Conservation (phyloP, 2,888 invertebrate genomes). For the Bombylius major region DNA sequence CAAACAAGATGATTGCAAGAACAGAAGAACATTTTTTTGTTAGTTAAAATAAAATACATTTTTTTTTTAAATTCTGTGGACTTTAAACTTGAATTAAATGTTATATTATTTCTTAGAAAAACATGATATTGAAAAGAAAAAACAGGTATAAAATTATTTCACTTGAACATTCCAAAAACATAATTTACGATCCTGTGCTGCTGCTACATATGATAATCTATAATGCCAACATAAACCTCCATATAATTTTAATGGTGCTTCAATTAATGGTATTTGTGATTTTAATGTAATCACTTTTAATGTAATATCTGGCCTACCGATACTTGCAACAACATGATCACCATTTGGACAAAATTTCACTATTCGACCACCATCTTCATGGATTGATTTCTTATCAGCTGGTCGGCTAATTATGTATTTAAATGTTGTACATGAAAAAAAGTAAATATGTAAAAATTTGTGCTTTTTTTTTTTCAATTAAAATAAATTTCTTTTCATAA, state of each 20-base stretch:
- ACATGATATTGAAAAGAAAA: neutral
- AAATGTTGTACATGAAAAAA: neutral
- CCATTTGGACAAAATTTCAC: slow-evolving; percentile 50
- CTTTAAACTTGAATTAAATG: too few species aligned
- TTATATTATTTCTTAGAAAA: too few species aligned
- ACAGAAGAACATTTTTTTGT: too few species aligned
- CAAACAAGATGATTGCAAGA: too few species aligned
- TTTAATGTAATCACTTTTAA: slow-evolving; percentile 50
- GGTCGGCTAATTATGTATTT: slow-evolving; percentile 41
- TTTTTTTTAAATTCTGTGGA: too few species aligned
- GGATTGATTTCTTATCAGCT: slow-evolving; percentile 44
- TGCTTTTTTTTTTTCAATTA: neutral
- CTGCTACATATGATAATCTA: slow-evolving; percentile 45
- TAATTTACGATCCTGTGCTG: slow-evolving; percentile 46
- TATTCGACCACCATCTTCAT: slow-evolving; percentile 48
- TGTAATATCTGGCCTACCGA: slow-evolving; percentile 51
- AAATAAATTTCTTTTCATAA: neutral
- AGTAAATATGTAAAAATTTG: neutral
- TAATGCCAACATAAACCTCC: slow-evolving; percentile 53
- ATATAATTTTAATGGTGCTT: slow-evolving; percentile 41
- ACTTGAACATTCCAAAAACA: slow-evolving; percentile 45
- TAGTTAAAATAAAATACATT: too few species aligned
- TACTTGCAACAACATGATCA: slow-evolving; percentile 50
- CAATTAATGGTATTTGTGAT: slow-evolving; percentile 42
- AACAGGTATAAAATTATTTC: slow-evolving; percentile 8